Conservation (phyloP, 2,113 vertebrate species). For the Hemibagrus wyckioides region DNA sequence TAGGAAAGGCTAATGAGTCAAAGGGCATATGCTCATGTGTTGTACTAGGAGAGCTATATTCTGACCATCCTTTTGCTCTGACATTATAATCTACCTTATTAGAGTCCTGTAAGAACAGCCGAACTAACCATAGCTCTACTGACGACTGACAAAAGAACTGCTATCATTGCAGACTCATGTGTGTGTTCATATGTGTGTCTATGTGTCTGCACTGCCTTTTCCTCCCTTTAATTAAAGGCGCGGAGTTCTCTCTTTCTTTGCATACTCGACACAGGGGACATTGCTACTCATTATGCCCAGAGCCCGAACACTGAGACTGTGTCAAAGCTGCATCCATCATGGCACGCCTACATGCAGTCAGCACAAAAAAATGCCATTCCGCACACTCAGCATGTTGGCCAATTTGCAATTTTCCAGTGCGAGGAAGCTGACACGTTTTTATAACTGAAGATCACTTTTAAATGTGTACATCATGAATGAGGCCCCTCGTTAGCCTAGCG, state of each 20-base stretch:
- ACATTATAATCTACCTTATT: conserved; percentile 70
- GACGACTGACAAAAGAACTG: conserved; percentile 89
- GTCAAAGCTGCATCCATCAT: conserved; percentile 99
- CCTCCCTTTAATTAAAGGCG: conserved; percentile 97
- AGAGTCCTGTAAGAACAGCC: conserved; percentile 62
- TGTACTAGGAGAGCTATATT: conserved; percentile 16
- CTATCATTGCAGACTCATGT: conserved; percentile 78
- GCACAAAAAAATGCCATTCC: conserved; percentile 79
- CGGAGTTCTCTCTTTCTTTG: conserved; percentile 84
- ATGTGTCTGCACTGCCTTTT: conserved; percentile 83
- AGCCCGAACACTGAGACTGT: conserved; percentile 99
- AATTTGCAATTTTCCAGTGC: conserved; percentile 91
- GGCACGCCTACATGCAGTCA: conserved; percentile 69
- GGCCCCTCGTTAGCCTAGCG: conserved; percentile 84
- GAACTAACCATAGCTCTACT: conserved; percentile 82
- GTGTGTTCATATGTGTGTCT: conserved; percentile 17
- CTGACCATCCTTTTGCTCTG: conserved; percentile 50
- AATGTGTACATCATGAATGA: conserved; percentile 94
- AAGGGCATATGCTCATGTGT: conserved; percentile 5
- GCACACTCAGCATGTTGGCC: conserved; percentile 91
- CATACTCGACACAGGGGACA: conserved; percentile 97
- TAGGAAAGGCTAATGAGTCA: conserved; percentile 21
- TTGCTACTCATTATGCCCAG: conserved; percentile 99
- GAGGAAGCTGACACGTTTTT: conserved; percentile 86
- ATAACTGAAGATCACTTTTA: conserved; percentile 91